Base-by-base conservation (phyloP, 2,888 invertebrate genomes). In the Nymphalis urticae region DNA sequence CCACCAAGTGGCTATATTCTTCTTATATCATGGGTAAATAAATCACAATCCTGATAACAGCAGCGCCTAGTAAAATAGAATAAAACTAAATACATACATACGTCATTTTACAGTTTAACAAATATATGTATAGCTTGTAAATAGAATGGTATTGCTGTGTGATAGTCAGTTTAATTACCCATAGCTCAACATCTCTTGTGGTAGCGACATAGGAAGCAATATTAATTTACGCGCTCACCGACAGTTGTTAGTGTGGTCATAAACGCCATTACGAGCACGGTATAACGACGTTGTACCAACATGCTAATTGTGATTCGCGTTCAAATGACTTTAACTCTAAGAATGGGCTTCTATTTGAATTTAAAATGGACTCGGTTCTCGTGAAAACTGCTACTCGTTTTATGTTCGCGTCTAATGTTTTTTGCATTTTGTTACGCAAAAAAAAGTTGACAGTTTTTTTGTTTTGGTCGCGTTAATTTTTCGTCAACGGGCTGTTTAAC, bases 221-320 rank as follows among this genome's bases (percentile, higher is more conserved):
- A 75, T 75, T 73, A 75, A 72, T 75, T 73, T 71, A 73, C 68
- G 72, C 71, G 66, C 51, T 50, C 69, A 67, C 66, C 74, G 73
- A 75, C 76, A 75, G 77, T 79, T 77, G 81, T 83, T 79, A 79
- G 76, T 64, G 75, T 72, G 73, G 73, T 73, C 78, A 78, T 82
- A 81, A 84, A 83, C 76, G 79, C 77, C 79, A 80, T 79, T 75
- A 79, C 77, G 70, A 70, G 69, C 77, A 74, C 76, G 77, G 74
- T 73, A 72, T 78, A 80, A 66, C 56, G 64, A 81, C 81, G 78
- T 77, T 75, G 77, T 77, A 75, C 74, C 74, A 73, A 74, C 75
- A 76, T 77, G 81, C 82, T 84, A 82, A 84, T 82, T 83, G 79
- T 78, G 70, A 79, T 77, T 77, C 77, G 76, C 75, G 76, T 73